A percentile compares a stretch with the other conserved stretches of the same genome.
phyloP scores from a whole-genome alignment of 2,888 invertebrate genomes.

The Spialia ferax region DNA sequence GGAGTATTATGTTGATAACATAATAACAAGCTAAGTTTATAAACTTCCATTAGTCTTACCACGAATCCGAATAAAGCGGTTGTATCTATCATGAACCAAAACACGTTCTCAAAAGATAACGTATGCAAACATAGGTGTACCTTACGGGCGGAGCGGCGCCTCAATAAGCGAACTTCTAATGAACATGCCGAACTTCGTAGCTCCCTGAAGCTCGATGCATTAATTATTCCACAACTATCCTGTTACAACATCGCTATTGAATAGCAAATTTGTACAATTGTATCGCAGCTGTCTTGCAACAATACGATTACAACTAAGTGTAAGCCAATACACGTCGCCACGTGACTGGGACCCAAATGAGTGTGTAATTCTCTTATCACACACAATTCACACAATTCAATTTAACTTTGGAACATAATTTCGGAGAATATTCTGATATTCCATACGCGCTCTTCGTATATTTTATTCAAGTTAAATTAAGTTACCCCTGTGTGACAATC shows the following conservation, averaged over 20 bases:
- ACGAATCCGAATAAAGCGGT: background rate
- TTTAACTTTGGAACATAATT: constrained; percentile 28
- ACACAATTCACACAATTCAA: constrained; percentile 25
- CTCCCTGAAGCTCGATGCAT: constrained; percentile 14
- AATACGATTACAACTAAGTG: constrained; percentile 3
- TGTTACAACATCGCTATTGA: constrained; percentile 27
- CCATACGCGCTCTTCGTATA: constrained; percentile 10
- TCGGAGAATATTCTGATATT: constrained; percentile 26
- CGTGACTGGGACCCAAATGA: constrained; percentile 21
- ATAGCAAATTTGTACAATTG: constrained; percentile 25
- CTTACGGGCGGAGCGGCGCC: background rate
- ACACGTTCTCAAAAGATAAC: constrained; percentile 5
- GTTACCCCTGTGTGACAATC: constrained; percentile 11
- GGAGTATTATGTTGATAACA: background rate
- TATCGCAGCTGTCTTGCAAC: constrained; percentile 10
- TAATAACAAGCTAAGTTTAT: background rate
- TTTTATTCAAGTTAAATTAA: constrained; percentile 18
- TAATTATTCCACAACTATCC: constrained; percentile 35
- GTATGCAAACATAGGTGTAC: constrained; percentile 1
- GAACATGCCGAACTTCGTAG: constrained; percentile 1
- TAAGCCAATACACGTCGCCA: constrained; percentile 15
- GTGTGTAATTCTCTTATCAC: constrained; percentile 21
- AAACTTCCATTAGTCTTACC: background rate
- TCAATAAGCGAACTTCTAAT: constrained; percentile 16
- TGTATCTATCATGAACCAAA: background rate